Evolutionary conservation across 2,113 vertebrate species (phyloP).

Genomic region (Marmota monax): DNA sequence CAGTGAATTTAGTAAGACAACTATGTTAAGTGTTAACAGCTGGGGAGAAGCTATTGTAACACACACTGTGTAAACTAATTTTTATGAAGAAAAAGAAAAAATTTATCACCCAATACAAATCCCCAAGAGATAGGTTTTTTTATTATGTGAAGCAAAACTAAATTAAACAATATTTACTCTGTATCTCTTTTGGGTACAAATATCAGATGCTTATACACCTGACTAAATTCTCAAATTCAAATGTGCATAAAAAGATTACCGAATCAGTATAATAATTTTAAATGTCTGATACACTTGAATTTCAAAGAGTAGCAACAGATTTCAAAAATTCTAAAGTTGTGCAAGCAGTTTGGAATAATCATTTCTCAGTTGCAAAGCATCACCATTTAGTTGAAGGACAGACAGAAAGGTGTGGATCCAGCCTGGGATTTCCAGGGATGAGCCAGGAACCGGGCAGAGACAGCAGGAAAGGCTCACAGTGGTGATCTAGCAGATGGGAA

Average conservation of each 20-base stretch:
- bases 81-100: slow-evolving; percentile 52
- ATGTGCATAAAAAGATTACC: slow-evolving; percentile 1
- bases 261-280: slow-evolving; percentile 38
- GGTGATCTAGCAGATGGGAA: not conserved
- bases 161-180: not conserved
- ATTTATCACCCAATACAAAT: slow-evolving; percentile 3
- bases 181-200: not conserved
- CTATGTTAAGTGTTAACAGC: not conserved
- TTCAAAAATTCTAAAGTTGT: slow-evolving; percentile 21
- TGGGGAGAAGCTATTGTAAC: not conserved
- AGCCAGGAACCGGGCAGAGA: not conserved
- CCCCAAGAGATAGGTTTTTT: not conserved
- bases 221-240: slow-evolving; percentile 37
- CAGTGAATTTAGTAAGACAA: slow-evolving; percentile 4
- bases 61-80: slow-evolving; percentile 6
- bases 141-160: no score
- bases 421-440: not conserved
- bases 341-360: not conserved
- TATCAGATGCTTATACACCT: not conserved
- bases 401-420: not conserved
- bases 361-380: not conserved
- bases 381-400: not conserved
- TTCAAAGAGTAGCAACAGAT: slow-evolving; percentile 9
- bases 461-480: not conserved
- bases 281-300: slow-evolving; percentile 37